Percentiles rank a stretch among this genome's conserved stretches.
Evolutionary conservation across 2,888 invertebrate species (phyloP).

Genomic region (Rugalucina vietnamica): DNA sequence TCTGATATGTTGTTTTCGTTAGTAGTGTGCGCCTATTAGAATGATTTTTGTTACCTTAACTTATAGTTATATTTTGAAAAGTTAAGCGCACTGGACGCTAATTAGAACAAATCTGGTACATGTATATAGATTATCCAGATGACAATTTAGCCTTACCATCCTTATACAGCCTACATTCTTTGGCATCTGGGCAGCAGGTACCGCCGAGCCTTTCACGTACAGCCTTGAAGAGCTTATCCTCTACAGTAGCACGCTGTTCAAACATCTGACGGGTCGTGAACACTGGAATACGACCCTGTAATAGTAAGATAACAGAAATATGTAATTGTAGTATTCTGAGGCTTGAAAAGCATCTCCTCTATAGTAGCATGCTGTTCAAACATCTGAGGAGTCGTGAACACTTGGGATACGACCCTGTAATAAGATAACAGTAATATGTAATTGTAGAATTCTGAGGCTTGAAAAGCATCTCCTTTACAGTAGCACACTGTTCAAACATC

Average conservation of each 20-base stretch:
- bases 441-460: too few species aligned
- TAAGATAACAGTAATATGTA: too few species aligned
- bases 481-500: slow-evolving; percentile 62
- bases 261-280: slow-evolving; percentile 73
- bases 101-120: too few species aligned
- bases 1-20: too few species aligned
- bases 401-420: slow-evolving; percentile 72
- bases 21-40: too few species aligned
- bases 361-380: slow-evolving; percentile 63
- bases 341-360: slow-evolving; percentile 67
- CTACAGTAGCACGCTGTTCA: slow-evolving; percentile 61
- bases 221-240: slow-evolving; percentile 68
- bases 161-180: neutral
- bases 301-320: neutral
- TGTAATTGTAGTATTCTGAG: too few species aligned
- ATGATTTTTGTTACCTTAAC: too few species aligned
- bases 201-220: slow-evolving; percentile 75
- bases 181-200: slow-evolving; percentile 70
- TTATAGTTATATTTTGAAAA: too few species aligned
- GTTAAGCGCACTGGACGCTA: too few species aligned
- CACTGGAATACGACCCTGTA: slow-evolving; percentile 69
- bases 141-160: too few species aligned
- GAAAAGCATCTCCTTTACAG: slow-evolving; percentile 68
- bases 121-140: too few species aligned
- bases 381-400: slow-evolving; percentile 69